A percentile compares a stretch with the other conserved stretches of the same genome.
Conservation (phyloP, 2,797 vertebrate species). For the Gymnocypris eckloni region DNA sequence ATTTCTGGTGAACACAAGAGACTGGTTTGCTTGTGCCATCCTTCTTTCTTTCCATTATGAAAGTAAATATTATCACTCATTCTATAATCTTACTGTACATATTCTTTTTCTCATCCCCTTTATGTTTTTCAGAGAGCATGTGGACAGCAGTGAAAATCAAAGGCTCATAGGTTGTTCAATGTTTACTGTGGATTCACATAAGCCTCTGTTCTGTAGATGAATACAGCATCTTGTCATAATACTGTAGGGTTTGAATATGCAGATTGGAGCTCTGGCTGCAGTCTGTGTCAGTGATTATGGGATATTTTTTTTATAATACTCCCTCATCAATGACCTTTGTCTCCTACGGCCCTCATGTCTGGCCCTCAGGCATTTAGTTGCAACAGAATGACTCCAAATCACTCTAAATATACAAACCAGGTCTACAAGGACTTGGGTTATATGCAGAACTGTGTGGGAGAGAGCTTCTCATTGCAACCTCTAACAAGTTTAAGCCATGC, state of each 20-base stretch:
- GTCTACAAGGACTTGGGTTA: slow-evolving; percentile 13
- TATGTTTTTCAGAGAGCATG: neutral
- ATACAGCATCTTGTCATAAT: slow-evolving; percentile 1
- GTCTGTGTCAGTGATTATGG: slow-evolving; percentile 27
- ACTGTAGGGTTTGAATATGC: slow-evolving; percentile 39
- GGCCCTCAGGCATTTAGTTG: slow-evolving; percentile 41
- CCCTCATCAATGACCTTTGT: slow-evolving; percentile 49
- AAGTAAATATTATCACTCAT: slow-evolving; percentile 2
- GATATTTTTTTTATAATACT: neutral
- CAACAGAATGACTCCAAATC: slow-evolving; percentile 24
- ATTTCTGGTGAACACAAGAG: neutral
- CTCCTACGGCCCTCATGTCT: slow-evolving; percentile 40
- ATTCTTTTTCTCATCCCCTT: neutral
- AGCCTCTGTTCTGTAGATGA: slow-evolving; percentile 11
- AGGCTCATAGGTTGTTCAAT: neutral
- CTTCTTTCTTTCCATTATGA: neutral
- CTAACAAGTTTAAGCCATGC: slow-evolving; percentile 23
- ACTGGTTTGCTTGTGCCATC: neutral
- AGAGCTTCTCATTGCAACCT: slow-evolving; percentile 9
- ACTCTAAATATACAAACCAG: slow-evolving; percentile 29
- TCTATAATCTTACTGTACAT: neutral
- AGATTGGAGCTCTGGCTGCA: slow-evolving; percentile 26
- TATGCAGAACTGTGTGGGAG: slow-evolving; percentile 36
- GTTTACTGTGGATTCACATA: slow-evolving; percentile 4
- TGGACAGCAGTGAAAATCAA: slow-evolving; percentile 16